Base-by-base conservation (phyloP, 2,888 invertebrate genomes). In the Stenoptilia bipunctidactyla region DNA sequence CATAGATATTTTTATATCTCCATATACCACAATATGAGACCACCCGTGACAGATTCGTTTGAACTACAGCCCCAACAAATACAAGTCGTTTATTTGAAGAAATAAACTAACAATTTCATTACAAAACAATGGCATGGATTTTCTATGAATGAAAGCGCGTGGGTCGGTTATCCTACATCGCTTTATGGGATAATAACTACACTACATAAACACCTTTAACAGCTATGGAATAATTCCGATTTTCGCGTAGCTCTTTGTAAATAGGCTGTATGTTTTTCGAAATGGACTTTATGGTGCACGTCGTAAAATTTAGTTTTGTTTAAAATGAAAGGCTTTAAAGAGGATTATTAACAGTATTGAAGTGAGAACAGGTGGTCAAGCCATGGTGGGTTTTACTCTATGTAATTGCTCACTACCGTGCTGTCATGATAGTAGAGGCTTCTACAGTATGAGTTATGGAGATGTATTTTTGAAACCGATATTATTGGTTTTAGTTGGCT, bases 81-180 rank as follows among this genome's bases (percentile, higher is more conserved):
- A 62, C 52, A 41, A 49, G 47, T 70, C 67, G 63, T 70, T 73
- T 72, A 66, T 74, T 66, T 66, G 52, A 74, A 69, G 63, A 72
- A 75, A 74, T 71, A 71, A 60, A 20, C 20, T 20, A 20, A 20
- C 20, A 20, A 69, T 75, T 79, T 75, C 68, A 75, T 79, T 73
- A 72, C 72, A 71, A 76, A 73, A 79, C 75, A 75, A 79, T 73
- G 67, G 58, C 62, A 63, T 63, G 66, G 61, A 62, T 65, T 69
- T 68, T 56, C 69, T 67, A 75, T 69, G 67, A 75, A 77, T 66
- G 76, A 76, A 79, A 76, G 62, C 57, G 76, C 63, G 82, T 80
- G 65, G 82, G 82, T 45, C 45, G 59, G 52, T 34, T 68, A 77
- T 80, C 71, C 67, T 59, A 63, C 62, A 76, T 74, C 70, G 10